Evolutionary conservation across 2,113 vertebrate genomes (phyloP).

Genomic region (Ancistrus triradiatus): DNA sequence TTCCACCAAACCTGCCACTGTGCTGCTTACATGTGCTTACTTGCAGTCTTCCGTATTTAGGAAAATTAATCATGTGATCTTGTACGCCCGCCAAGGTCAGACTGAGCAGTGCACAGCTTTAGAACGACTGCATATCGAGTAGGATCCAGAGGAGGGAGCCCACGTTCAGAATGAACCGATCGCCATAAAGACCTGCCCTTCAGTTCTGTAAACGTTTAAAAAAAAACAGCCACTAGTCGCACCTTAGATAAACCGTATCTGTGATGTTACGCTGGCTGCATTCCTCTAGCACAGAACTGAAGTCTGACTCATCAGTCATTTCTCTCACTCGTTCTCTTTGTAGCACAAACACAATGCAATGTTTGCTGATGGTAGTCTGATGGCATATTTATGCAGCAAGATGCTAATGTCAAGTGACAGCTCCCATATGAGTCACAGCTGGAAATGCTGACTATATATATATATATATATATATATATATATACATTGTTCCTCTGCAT

Average conservation of each 20-base stretch:
- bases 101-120: no score
- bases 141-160: constrained; percentile 88
- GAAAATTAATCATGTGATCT: no score
- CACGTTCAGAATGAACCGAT: constrained; percentile 63
- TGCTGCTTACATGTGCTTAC: no score
- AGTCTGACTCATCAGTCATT: constrained; percentile 17
- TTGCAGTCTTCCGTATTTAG: no score
- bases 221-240: constrained; percentile 42
- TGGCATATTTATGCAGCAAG: constrained; percentile 53
- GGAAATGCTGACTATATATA: constrained; percentile 55
- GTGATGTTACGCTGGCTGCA: constrained; percentile 12
- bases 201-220: constrained; percentile 33
- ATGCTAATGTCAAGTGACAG: constrained; percentile 64
- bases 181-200: constrained; percentile 3
- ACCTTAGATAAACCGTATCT: constrained; percentile 49
- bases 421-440: constrained; percentile 60
- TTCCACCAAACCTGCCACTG: no score
- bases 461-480: constrained; percentile 19
- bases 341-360: constrained; percentile 13
- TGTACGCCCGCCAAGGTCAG: no score
- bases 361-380: constrained; percentile 43
- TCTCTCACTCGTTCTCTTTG: not conserved
- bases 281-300: constrained; percentile 9
- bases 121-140: constrained; percentile 57
- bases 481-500: constrained; percentile 14